Base-by-base conservation (phyloP, 2,113 vertebrate species). In the Abramis brama region DNA sequence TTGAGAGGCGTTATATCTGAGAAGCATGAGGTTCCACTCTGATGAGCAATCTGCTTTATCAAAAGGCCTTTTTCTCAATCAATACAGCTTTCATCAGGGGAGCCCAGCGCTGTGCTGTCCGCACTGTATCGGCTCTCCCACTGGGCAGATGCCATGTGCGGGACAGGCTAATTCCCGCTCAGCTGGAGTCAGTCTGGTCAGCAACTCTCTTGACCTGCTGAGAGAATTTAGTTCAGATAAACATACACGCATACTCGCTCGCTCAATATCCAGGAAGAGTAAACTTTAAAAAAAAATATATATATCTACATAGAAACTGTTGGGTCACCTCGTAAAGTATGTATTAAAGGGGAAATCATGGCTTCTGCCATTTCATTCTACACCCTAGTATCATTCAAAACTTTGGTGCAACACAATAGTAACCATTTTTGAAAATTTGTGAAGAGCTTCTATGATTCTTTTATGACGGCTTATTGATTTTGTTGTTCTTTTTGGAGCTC, bases 11-110 rank as follows among this genome's bases (percentile, higher is more conserved):
- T 92, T 90, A 91, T 93, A 92, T 93, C 90, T 90, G 90, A 92
- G 92, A 90, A 79, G 89, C 94, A 94, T 94, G 93, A 93, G 87
- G 88, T 94, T 94, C 91, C 92, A 93, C 93, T 91, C 92, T 92
- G 89, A 94, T 94, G 94, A 93, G 90, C 93, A 94, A 94, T 94
- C 93, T 93, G 90, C 91, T 91, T 93, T 92, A 93, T 95, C 94
- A 94, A 92, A 94, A 91, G 90, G 90, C 92, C 88, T 93, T 94
- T 93, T 93, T 93, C 87, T 91, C 90, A 91, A 94, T 95, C 94
- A 92, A 94, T 95, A 93, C 80, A 86, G 86, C 90, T 93, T 92
- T 93, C 64, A 88, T 88, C 91, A 84, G 85, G 90, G 91, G 91
- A 93, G 88, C 75, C 88, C 87, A 81, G 36, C n/a, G 47, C 50